Base-by-base conservation (phyloP, 2,113 vertebrate genomes). In the Natator depressus region DNA sequence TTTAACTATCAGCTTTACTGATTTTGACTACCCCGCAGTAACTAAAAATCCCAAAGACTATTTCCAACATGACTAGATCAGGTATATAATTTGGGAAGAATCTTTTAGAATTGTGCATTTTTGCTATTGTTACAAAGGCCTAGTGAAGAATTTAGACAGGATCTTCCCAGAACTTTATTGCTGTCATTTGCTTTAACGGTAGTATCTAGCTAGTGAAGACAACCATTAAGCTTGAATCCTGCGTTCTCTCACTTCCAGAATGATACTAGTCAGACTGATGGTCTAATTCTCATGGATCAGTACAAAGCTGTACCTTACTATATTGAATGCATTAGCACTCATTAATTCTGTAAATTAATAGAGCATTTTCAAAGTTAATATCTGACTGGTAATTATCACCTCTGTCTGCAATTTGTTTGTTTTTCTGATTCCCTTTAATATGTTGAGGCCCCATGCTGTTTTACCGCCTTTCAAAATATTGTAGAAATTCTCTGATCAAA, bases 271-370 rank as follows among this genome's bases (percentile, higher is more conserved):
- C 82, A 91, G 86, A 96, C 93, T 85, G 75, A 90, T 91, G 46
- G 51, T 92, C 80, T 79, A 79, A 90, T 97, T 95, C 59, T 59
- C 93, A 82, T 82, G 53, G 89, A 92, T 90, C 92, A 54, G 3
- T 83, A 85, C 81, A 85, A 82, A 95, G 29, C 82, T 85, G 54
- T 4, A 5, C 49, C 83, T 96, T 94, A 38, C 49, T 94, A 53
- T 94, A 81, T 78, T 55, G 55, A 90, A 13, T 88, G 25, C 65
- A 51, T 96, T 95, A 91, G 19, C 89, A 81, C 42, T 98, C 82
- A 88, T 97, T 94, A 92, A 89, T 96, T 96, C 96, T 92, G 89
- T n/a, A 93, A 76, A 89, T 95, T 96, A 94, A 95, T 94, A 91
- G 88, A 91, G 79, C 47, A 27, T 92, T 96, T 97, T 88, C 93